These are phyloP conservation scores for Chelonus insularis DNA, from an alignment of 1,140 invertebrate species.

Conservation along the genomic window DNA sequence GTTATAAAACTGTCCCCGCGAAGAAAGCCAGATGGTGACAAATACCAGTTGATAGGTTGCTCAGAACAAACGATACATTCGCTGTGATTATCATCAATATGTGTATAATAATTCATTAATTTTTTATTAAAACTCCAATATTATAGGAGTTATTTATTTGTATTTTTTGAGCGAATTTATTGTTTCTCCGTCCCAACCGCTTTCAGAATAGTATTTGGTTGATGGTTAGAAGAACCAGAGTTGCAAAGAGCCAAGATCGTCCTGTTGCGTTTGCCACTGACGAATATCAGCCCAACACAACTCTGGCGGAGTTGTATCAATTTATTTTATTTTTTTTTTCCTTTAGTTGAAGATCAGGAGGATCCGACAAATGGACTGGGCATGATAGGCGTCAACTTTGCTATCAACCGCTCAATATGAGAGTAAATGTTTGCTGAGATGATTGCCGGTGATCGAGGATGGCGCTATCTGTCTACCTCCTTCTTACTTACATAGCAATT, in stretches of 20 bases:
- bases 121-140: too few species aligned
- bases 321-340: slow-evolving; percentile 31
- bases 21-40: slow-evolving; percentile 54
- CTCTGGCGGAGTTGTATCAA: slow-evolving; percentile 50
- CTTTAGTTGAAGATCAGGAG: slow-evolving; percentile 43
- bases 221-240: slow-evolving; percentile 53
- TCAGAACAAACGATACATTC: slow-evolving; percentile 44
- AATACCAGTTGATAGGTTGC: slow-evolving; percentile 53
- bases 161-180: neutral
- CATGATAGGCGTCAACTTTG: slow-evolving; percentile 54
- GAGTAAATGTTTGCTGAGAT: slow-evolving; percentile 56
- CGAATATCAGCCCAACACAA: slow-evolving; percentile 50
- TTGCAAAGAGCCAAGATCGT: slow-evolving; percentile 48
- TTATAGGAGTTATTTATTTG: too few species aligned
- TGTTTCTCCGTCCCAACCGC: slow-evolving; percentile 36
- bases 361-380: slow-evolving; percentile 45
- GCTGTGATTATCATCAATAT: too few species aligned
- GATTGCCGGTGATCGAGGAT: slow-evolving; percentile 51
- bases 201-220: slow-evolving; percentile 57
- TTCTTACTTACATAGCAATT: slow-evolving; percentile 50
- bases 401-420: slow-evolving; percentile 61
- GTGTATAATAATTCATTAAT: too few species aligned
- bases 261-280: slow-evolving; percentile 32
- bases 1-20: slow-evolving; percentile 56
- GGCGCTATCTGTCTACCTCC: slow-evolving; percentile 45